Evolutionary conservation across 2,888 invertebrate genomes (phyloP), one percentile per base, ranked within the genome.

Genomic region (Philaethria dido): DNA sequence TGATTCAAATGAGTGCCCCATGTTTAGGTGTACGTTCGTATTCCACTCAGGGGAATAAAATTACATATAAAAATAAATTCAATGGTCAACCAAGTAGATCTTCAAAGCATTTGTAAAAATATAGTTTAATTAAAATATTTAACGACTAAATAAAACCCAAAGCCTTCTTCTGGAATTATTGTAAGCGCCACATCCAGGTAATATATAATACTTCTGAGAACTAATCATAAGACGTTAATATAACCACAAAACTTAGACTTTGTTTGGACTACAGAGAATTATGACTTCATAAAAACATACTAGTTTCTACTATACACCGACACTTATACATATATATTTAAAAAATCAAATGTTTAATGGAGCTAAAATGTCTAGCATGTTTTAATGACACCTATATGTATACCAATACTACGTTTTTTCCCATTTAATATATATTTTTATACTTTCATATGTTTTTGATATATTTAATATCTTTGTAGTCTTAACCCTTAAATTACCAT

Each of bases 201-300:
- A 29, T 59, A 67, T 47, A 13, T n/a, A 44, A 18, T 20, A 52
- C 11, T 68, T 68, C 61, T 68, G 11, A 55, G 61, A 68, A 68
- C 4, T 33, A 60, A 50, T 60, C 36, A 8, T 29, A 18, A 59
- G 18, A 22, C n/a, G 22, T 59, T 18, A 18, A 16, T n/a, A 16
- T 59, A 36, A 20, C 54, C 39, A 54, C 36, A 18, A 52, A 55
- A 64, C 33, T 55, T 61, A 55, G 55, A 55, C 48, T 33, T 22
- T 68, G 61, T 68, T 68, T 64, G 25, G 61, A 64, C 48, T 64
- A 61, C 48, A 55, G 14, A 42, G 48, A 68, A 64, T 64, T 55
- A 64, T 64, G 64, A 55, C 25, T 47, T 29, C 45, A 64, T 29
- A 22, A 61, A 64, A 47, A 54, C n/a, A 13, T 36, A 36, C 25